Base-by-base conservation (phyloP, 2,888 invertebrate species). In the Morpho helenor region DNA sequence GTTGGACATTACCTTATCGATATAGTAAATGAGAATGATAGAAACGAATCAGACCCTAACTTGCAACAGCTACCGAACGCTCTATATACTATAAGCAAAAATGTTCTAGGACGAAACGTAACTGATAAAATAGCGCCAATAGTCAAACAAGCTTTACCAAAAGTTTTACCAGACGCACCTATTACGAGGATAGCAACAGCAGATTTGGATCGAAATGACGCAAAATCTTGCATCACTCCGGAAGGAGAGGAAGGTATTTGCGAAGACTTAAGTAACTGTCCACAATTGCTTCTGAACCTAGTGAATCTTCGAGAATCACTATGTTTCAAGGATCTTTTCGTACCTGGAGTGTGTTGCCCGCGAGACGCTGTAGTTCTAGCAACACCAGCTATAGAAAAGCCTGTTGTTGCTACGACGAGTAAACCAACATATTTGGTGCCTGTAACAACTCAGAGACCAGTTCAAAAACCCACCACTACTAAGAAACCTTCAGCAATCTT, bases 261-360 rank as follows among this genome's bases (percentile, higher is more conserved):
- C 73, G 95, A 96, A 75, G 97, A 98, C 76, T 87, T 98, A 16
- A 96, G 96, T 71, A 96, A 96, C 72, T 97, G 97, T 73, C 97
- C 97, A 0, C 96, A 96, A 68, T 82, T 97, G 39, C 85, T 97
- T 1, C 82, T 98, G 23, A 96, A 97, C 79, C 88, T 97, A 53
- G 93, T 95, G 9, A 95, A 94, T 76, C 87, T 98, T 16, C 87
- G 97, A 41, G 96, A 97, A 73, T 97, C 97, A 0, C 89, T 98
- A 8, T 98, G 98, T 74, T 98, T 98, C 75, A 97, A 97, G 84
- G 96, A 96, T 64, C 91, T 97, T 2, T 97, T 97, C 73, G 96
- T 96, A 2, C 98, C 98, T 1, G 98, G 98, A 1, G 97, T 98
- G 2, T 98, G 98, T 75, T 98, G 98, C 79, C 97, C 97, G 7